phyloP scores from a whole-genome alignment of 1,140 invertebrate species.

The Plectrocnemia conspersa region DNA sequence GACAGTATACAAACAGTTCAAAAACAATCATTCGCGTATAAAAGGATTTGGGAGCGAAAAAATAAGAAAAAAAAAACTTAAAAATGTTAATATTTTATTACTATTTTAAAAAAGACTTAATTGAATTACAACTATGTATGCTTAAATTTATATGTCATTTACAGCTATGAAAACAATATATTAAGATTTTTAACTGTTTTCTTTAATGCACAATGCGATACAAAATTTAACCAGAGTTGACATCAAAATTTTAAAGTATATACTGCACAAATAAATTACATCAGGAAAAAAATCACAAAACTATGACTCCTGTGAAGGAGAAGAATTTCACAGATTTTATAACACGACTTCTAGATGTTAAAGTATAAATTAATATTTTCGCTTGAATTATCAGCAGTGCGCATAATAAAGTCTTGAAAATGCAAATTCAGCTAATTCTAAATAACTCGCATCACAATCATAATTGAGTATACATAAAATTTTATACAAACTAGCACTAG shows the following conservation, averaged over 20 bases:
- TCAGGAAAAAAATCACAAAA: too few species aligned
- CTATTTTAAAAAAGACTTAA: slow-evolving; percentile 11
- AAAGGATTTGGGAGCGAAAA: too few species aligned
- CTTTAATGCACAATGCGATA: too few species aligned
- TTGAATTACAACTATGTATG: slow-evolving; percentile 20
- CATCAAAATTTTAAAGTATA: too few species aligned
- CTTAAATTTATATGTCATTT: slow-evolving; percentile 13
- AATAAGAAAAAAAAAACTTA: slow-evolving; percentile 7
- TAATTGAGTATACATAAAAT: slow-evolving; percentile 19
- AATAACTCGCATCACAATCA: slow-evolving; percentile 18
- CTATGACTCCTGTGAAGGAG: too few species aligned
- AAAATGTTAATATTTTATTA: slow-evolving; percentile 15
- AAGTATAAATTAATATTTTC: slow-evolving; percentile 17
- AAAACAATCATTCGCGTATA: too few species aligned
- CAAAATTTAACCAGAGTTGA: too few species aligned
- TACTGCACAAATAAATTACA: too few species aligned
- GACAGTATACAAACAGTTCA: too few species aligned
- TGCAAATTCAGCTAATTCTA: slow-evolving; percentile 16
- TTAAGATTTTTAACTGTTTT: too few species aligned
- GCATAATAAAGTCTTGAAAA: slow-evolving; percentile 9
- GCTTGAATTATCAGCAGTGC: slow-evolving; percentile 19
- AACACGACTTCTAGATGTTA: too few species aligned
- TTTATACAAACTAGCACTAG: slow-evolving; percentile 15
- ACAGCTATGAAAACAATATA: slow-evolving; percentile 14
- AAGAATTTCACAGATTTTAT: too few species aligned